Evolutionary conservation across 2,797 vertebrate genomes (phyloP), one percentile per base, ranked within the genome.

Genomic region (Hypotaenidia philippensis): DNA sequence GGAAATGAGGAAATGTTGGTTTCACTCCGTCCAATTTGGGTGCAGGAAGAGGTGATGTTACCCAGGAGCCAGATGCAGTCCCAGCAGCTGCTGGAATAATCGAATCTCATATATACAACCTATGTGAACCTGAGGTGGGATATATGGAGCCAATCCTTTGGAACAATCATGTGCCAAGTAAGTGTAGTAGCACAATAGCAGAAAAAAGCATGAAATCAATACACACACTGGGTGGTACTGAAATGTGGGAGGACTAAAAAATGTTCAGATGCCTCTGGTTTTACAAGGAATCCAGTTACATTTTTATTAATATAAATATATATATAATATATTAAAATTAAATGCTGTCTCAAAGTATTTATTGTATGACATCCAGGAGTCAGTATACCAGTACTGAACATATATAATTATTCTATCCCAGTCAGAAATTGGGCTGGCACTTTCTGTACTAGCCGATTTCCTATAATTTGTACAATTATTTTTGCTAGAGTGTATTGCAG

Each of bases 71-170:
- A 93, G 31, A 84, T 27, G 31, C 25, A 83, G 65, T 66, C 76
- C 34, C 87, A 87, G 17, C 41, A 85, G 79, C 69, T 96, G 69
- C 79, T 82, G 89, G 74, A 92, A 89, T 75, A 92, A 87, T 49
- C 6, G 5, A 59, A 87, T 87, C 57, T 91, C 45, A 50, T 53
- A 87, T 22, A 76, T 8, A 69, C 27, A 65, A 59, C 65, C 15
- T 57, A 87, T 36, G 31, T 74, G 45, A 93, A 91, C 22, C 36
- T 84, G 38, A 87, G 79, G 27, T 56, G 25, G 64, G 92, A 82
- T 77, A 53, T n/a, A 87, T 8, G 21, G 41, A 92, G 56, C 11
- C 68, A 95, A 80, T 77, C 32, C 80, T 49, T 57, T 71, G 60
- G 66, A 92, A 78, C 17, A 87, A 60, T 31, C 80, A 80, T 27